These are phyloP conservation scores for Lasioglossum villosulum DNA, from an alignment of 2,888 invertebrate species.

Conservation along the genomic window DNA sequence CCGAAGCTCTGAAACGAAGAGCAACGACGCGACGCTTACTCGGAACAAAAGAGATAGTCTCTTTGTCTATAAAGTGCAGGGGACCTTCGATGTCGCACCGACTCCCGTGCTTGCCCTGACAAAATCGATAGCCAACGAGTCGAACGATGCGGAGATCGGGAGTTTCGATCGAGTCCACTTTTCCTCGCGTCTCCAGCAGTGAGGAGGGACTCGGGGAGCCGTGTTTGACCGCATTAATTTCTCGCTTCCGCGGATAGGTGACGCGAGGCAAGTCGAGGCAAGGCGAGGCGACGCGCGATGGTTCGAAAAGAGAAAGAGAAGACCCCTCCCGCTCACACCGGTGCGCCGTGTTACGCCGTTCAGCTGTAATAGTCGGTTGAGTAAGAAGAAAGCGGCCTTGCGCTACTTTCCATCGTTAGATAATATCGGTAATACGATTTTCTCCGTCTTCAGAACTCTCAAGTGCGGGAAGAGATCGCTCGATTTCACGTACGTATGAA, in stretches of 20 bases:
- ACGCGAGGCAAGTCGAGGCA: constrained; percentile 20
- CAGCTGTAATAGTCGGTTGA: constrained; percentile 79
- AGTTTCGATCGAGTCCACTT: constrained; percentile 55
- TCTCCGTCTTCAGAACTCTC: constrained; percentile 60
- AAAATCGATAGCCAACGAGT: not conserved
- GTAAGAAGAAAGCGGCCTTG: constrained; percentile 82
- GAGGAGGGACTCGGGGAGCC: constrained; percentile 54
- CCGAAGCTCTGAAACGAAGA: not conserved
- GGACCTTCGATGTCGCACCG: not conserved
- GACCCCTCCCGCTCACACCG: not conserved
- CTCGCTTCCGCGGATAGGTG: constrained; percentile 64
- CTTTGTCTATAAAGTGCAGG: too few relatives aligned
- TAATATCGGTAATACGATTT: constrained; percentile 81
- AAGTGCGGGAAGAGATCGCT: not conserved
- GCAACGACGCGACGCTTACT: not conserved
- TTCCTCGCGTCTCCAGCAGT: constrained; percentile 57
- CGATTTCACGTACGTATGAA: not conserved
- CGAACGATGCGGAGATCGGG: not conserved
- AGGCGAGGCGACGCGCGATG: constrained; percentile 39
- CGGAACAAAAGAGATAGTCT: not conserved
- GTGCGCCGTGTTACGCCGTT: constrained; percentile 59
- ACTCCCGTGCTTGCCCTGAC: not conserved
- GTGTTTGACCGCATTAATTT: constrained; percentile 70
- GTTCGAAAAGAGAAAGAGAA: constrained; percentile 69
- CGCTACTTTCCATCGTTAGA: constrained; percentile 82